Conservation (phyloP, 2,888 invertebrate genomes). For the Hirtodrosophila trivittata region DNA sequence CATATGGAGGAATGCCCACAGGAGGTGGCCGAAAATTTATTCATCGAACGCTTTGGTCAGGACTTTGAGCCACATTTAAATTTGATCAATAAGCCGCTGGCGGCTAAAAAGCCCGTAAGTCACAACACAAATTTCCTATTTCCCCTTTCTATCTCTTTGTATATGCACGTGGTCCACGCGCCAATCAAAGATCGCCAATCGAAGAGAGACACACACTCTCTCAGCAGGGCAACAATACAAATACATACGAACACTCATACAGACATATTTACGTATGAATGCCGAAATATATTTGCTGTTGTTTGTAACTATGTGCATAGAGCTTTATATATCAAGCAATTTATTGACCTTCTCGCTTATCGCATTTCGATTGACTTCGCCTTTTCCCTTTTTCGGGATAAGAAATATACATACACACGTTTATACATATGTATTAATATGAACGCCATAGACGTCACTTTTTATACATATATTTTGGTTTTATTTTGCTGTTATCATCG, state of each 20-base stretch:
- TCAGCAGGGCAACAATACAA: no score
- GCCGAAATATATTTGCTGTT: conserved; percentile 6
- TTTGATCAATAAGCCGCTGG: conserved; percentile 83
- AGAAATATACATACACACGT: conserved; percentile 8
- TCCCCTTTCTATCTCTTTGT: neutral
- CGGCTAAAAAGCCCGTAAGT: conserved; percentile 84
- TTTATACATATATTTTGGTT: conserved; percentile 21
- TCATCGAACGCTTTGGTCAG: conserved; percentile 83
- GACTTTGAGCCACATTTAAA: conserved; percentile 84
- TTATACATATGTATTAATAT: neutral
- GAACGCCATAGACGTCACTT: conserved; percentile 44
- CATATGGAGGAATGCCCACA: conserved; percentile 84
- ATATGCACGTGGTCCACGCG: conserved; percentile 40
- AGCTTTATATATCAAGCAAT: conserved; percentile 61
- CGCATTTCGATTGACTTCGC: conserved; percentile 55
- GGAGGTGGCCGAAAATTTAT: conserved; percentile 81
- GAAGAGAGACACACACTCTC: conserved; percentile 1
- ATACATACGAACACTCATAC: no score
- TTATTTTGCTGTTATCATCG: conserved; percentile 45
- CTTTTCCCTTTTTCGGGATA: conserved; percentile 35
- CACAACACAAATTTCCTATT: neutral
- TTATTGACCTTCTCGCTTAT: conserved; percentile 77
- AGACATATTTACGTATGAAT: conserved; percentile 20
- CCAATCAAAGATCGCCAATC: conserved; percentile 30
- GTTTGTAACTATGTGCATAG: conserved; percentile 35